These are phyloP conservation scores for Sinocyclocheilus anophthalmus DNA, from an alignment of 2,113 vertebrate species.

Conservation along the genomic window DNA sequence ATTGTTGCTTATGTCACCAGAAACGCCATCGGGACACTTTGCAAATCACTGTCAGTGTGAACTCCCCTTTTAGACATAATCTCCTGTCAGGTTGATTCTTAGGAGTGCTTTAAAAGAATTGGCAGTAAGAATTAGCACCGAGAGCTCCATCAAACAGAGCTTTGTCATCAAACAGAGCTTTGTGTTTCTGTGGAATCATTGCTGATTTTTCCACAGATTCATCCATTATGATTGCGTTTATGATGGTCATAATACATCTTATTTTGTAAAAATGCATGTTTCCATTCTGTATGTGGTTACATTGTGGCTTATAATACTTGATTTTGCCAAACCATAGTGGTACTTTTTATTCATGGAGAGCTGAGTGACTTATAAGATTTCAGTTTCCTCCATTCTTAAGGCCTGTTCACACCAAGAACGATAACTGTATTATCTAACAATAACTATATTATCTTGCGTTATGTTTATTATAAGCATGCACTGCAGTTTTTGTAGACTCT, in stretches of 20 bases:
- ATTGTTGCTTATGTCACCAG: neutral
- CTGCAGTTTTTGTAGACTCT: no score
- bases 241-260: neutral
- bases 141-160: neutral
- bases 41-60: neutral
- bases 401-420: neutral
- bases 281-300: neutral
- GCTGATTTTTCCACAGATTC: neutral
- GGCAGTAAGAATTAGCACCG: neutral
- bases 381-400: neutral
- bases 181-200: neutral
- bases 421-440: neutral
- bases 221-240: neutral
- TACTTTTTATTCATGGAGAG: slow-evolving; percentile 24
- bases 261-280: slow-evolving; percentile 7
- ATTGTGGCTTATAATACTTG: neutral
- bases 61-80: neutral
- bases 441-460: neutral
- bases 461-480: no score
- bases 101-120: neutral
- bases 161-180: neutral
- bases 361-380: neutral
- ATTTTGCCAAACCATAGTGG: slow-evolving; percentile 50
- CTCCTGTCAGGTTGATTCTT: neutral
- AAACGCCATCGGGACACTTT: neutral